These are phyloP conservation scores for Penaeus indicus DNA, from an alignment of 1,140 invertebrate species.

Conservation along the genomic window DNA sequence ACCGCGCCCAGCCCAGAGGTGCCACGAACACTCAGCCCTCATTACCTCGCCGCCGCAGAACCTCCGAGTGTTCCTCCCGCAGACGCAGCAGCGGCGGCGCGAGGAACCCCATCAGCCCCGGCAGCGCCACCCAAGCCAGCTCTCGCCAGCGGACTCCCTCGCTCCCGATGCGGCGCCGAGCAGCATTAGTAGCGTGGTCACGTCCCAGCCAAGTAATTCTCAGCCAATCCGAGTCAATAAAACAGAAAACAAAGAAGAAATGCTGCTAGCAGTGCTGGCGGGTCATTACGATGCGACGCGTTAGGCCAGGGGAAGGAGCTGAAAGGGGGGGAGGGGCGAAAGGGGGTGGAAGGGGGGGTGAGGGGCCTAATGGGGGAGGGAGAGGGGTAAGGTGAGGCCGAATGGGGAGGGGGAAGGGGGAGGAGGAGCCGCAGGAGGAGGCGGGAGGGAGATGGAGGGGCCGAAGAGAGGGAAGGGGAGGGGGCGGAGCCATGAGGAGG, in stretches of 20 bases:
- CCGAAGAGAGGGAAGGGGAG: background rate
- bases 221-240: conserved; percentile 56
- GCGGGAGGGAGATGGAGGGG: background rate
- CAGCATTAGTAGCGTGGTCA: conserved; percentile 22
- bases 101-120: too few relatives aligned
- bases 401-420: background rate
- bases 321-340: background rate
- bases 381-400: background rate
- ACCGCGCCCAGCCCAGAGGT: background rate
- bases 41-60: background rate
- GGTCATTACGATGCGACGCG: conserved; percentile 14
- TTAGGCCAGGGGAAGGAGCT: background rate
- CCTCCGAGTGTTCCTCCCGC: too few relatives aligned
- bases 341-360: background rate
- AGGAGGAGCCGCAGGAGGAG: too few relatives aligned
- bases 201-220: conserved; percentile 47
- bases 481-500: background rate
- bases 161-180: background rate
- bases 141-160: background rate
- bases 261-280: background rate
- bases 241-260: conserved; percentile 40
- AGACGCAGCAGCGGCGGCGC: too few relatives aligned
- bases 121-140: background rate
- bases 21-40: background rate
- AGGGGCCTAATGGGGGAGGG: background rate